Base-by-base conservation (phyloP, 1,140 invertebrate genomes). In the Cyphomyrmex costatus region DNA sequence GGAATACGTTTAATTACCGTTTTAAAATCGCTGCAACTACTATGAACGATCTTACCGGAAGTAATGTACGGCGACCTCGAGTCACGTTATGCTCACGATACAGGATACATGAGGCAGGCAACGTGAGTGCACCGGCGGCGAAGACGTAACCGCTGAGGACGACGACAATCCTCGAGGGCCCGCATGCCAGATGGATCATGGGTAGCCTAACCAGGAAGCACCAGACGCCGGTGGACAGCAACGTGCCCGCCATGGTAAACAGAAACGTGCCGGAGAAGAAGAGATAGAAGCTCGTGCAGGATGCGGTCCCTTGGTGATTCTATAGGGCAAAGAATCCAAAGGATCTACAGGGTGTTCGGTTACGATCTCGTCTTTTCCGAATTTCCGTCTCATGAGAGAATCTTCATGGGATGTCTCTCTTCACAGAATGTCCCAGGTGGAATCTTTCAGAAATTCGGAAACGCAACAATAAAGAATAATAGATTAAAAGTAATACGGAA, bases 41-140 rank as follows among this genome's bases (percentile, higher is more conserved):
- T 33, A 19, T 27, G 4, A 16, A 51, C 3, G 14, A 21, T 24
- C 85, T 90, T 87, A 90, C 89, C 82, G 80, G 85, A n/a, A 86
- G 61, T 51, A 89, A 53, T 53, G 86, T 70, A 53, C 77, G 84
- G 1, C 51, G 71, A 14, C 12, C 51, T 12, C 46, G 63, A 42
- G 86, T 88, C 86, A 86, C 86, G 88, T 93, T 92, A 86, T 92
- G 87, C 30, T 74, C 74, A 19, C 85, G 84, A 89, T 91, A 91
- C 77, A 91, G 83, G 89, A 91, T 86, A 86, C 90, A 91, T 80
- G 91, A 91, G 86, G 87, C 88, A 46, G 88, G 91, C 78, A 92
- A 88, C 86, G 92, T 90, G 88, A 89, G 83, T 63, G 68, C 58
- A 53, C 86, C 88, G 3, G 77, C 74, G 68, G 84, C 87, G 46